phyloP scores from a whole-genome alignment of 2,888 invertebrate genomes.

The Autographa pulchrina region DNA sequence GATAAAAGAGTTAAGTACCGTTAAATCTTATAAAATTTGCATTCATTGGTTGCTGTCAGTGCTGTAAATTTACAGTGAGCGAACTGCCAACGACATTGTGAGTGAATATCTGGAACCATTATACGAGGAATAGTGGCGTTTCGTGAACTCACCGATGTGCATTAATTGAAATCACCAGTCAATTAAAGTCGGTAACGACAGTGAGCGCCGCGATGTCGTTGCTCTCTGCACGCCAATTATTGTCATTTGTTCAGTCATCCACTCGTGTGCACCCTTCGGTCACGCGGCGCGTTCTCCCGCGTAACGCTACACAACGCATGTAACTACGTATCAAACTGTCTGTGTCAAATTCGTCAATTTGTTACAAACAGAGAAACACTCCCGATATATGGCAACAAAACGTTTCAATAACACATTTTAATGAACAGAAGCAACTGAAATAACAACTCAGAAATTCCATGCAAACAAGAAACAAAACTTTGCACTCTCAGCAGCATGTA shows the following conservation, averaged over 20 bases:
- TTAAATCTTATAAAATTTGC: slow-evolving; percentile 89
- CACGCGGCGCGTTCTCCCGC: slow-evolving; percentile 55
- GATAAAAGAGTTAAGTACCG: slow-evolving; percentile 86
- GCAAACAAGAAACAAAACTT: slow-evolving; percentile 84
- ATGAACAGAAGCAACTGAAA: slow-evolving; percentile 62
- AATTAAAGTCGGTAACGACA: slow-evolving; percentile 80
- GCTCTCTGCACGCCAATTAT: slow-evolving; percentile 80
- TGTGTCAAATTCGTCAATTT: slow-evolving; percentile 41
- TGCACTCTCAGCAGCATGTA: slow-evolving; percentile 81
- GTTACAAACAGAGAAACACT: slow-evolving; percentile 31
- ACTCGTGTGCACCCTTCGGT: slow-evolving; percentile 68
- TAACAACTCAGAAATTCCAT: slow-evolving; percentile 74
- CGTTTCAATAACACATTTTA: slow-evolving; percentile 51
- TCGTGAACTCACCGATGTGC: slow-evolving; percentile 79
- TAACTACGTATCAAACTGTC: slow-evolving; percentile 39
- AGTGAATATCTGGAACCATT: slow-evolving; percentile 84
- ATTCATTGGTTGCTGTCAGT: slow-evolving; percentile 87
- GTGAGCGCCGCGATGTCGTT: slow-evolving; percentile 70
- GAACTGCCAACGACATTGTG: slow-evolving; percentile 86
- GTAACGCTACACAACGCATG: slow-evolving; percentile 46
- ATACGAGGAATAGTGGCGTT: slow-evolving; percentile 77
- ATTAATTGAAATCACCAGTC: slow-evolving; percentile 86
- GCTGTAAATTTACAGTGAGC: slow-evolving; percentile 84
- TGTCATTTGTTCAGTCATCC: slow-evolving; percentile 79
- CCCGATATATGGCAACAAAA: slow-evolving; percentile 36